Base-by-base conservation (phyloP, 2,113 vertebrate species). In the Crocuta crocuta region DNA sequence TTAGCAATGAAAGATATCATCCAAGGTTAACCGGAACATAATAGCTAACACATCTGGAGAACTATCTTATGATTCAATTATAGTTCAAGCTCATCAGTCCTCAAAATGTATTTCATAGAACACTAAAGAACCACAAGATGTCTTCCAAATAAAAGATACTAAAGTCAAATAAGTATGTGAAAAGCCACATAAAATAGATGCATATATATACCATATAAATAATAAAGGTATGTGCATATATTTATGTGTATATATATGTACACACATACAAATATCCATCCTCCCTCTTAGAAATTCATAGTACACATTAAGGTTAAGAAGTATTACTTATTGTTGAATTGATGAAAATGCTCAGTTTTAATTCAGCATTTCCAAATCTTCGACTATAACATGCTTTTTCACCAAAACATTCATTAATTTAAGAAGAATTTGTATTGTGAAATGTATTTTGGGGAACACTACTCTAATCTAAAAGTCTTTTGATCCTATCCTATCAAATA, bases 331-430 rank as follows among this genome's bases (percentile, higher is more conserved):
- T 39, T 39, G 39, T 39, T 39, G 39, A 39, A 31, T 1, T 50
- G 1, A 53, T 91, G 45, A 82, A 95, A 85, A 91, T 24, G 4
- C 31, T 93, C 33, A 95, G 68, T 3, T 93, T 96, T 87, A 90
- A 90, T 55, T 82, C 53, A 93, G 53, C 17, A 73, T 31, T 86
- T 81, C 45, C 19, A 48, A 78, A 97, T 70, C 48, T 92, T 82
- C 58, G 5, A 83, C 13, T 10, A 23, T 74, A 33, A 68, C n/a
- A 85, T 31, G 19, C n/a, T 43, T 90, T 73, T 87, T 80, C 5
- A 94, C 5, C 12, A 70, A 96, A 96, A 4, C 88, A 87, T 4
- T 39, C 17, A 91, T 33, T 48, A 82, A 92, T 31, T 45, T 53
- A 63, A 13, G 63, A 91, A 90, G 48, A 76, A 53, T 70, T 12